Evolutionary conservation across 2,888 invertebrate species (phyloP), one percentile per base, ranked within the genome.

Genomic region (Paralinhomoeus sp.): DNA sequence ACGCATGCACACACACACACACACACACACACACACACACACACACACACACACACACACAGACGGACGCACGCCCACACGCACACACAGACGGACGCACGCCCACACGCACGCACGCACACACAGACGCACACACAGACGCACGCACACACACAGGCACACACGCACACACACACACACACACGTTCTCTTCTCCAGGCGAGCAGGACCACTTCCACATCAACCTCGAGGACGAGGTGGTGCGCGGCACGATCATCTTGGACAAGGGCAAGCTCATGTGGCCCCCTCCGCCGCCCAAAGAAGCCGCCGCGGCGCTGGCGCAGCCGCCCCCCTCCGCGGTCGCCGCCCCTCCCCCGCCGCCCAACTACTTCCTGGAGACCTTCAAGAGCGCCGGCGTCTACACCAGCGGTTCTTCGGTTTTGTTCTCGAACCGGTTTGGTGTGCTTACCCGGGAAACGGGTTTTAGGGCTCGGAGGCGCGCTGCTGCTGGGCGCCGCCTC

Each of bases 191-290:
- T 48, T 46, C 53, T 57, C n/a, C 57, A 77, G 78, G 78, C 31
- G 73, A 74, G 47, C 72, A 80, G 50, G 75, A 81, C 52, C 76
- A 79, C 60, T 83, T 76, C 65, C 63, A 76, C 62, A 74, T 83
- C 45, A 76, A 81, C 64, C 63, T 82, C 47, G 74, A 77, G 51
- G 83, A 84, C 64, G 83, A 84, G 62, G 83, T 84, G 41, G 76
- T 80, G 0, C 71, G 83, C 22, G 83, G 83, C 1, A 75, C 79
- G 40, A 77, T 82, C 49, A 72, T 84, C 37, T 67, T 81, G 37
- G 71, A 78, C 48, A 71, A 76, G 45, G 82, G 82, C 1, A 67
- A 75, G 55, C 60, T 79, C 43, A 64, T 80, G 61, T 82, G 80
- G 80, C 82, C 81, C 22, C 73, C 78, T 44, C 81, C 81, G 48